Conservation (phyloP, 2,888 invertebrate species). For the Cybosia mesomella region DNA sequence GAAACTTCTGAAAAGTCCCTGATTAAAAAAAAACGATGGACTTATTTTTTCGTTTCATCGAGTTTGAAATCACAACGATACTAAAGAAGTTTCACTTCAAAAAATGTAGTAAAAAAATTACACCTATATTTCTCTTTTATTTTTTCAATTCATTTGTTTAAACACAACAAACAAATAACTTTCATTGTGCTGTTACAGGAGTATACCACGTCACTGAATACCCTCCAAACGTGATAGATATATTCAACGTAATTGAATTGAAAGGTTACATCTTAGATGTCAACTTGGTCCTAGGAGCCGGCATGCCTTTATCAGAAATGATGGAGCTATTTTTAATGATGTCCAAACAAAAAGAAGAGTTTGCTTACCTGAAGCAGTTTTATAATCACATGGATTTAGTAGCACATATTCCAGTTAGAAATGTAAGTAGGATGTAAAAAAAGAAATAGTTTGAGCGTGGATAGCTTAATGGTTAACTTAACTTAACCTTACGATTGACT, state of each 20-base stretch:
- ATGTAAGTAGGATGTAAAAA: slow-evolving; percentile 87
- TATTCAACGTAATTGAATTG: slow-evolving; percentile 69
- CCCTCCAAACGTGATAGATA: slow-evolving; percentile 71
- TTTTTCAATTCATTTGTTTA: too few relatives aligned
- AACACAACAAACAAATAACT: too few relatives aligned
- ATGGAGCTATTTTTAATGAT: slow-evolving; percentile 74
- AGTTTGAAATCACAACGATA: too few relatives aligned
- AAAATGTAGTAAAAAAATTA: too few relatives aligned
- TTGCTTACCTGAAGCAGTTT: slow-evolving; percentile 87
- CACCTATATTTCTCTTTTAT: too few relatives aligned
- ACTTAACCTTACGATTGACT: too few relatives aligned
- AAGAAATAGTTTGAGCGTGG: background rate
- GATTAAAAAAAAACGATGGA: too few relatives aligned
- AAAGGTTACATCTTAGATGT: slow-evolving; percentile 67
- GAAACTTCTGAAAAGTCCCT: too few relatives aligned
- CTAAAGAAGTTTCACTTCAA: too few relatives aligned
- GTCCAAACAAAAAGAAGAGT: slow-evolving; percentile 73
- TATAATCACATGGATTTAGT: slow-evolving; percentile 89
- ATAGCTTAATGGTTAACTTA: too few relatives aligned
- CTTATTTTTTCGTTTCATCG: too few relatives aligned
- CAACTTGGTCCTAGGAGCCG: slow-evolving; percentile 74
- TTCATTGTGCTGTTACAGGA: slow-evolving; percentile 59
- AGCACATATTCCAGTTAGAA: slow-evolving; percentile 91
- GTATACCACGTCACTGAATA: slow-evolving; percentile 72
- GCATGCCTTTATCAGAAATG: slow-evolving; percentile 72